Base-by-base conservation (phyloP, 2,113 vertebrate genomes). In the Vulpes vulpes region DNA sequence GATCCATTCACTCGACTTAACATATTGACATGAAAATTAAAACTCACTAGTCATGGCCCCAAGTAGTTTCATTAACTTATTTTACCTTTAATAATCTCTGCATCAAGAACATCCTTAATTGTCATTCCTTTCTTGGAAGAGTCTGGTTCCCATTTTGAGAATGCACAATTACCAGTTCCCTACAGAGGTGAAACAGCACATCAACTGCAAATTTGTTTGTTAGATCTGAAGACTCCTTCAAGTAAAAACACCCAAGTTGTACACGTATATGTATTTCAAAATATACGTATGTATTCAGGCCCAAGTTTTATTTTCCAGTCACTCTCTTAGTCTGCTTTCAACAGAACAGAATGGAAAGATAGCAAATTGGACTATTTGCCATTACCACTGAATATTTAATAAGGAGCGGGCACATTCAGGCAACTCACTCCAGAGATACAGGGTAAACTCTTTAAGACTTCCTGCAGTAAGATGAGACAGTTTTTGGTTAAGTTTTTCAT, bases 101-200 rank as follows among this genome's bases (percentile, higher is more conserved):
- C 98, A 98, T 99, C 98, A 73, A 99, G 96, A 89, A 99, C 97
- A 67, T 99, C 98, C 90, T 20, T 97, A 76, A 99, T 81, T 79
- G 98, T 97, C 97, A 99, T 98, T 57, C 98, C 97, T 80, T 97
- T 98, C 87, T 96, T 98, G 55, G 86, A 87, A 82, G 98, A 94
- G 82, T 99, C 98, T 97, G 99, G 98, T 49, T 96, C 98, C 99
- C 99, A 99, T 67, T 98, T 99, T 85, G 99, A 99, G 86, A 99
- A 78, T 2, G 98, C 98, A 91, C 86, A 99, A 89, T 99, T 98
- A 1, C 99, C 99, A 76, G 80, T 96, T 57, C 99, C 99, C 99
- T 99, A 11, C 2, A 87, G 93, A n/a, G 95, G 94, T 64, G 20
- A 76, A 97, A 60, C 0, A 11, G 89, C 25, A 19, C 0, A 90